Percentiles rank a stretch among this genome's conserved stretches.
phyloP scores from a whole-genome alignment of 2,797 vertebrate genomes.

The Argyrosomus regius region DNA sequence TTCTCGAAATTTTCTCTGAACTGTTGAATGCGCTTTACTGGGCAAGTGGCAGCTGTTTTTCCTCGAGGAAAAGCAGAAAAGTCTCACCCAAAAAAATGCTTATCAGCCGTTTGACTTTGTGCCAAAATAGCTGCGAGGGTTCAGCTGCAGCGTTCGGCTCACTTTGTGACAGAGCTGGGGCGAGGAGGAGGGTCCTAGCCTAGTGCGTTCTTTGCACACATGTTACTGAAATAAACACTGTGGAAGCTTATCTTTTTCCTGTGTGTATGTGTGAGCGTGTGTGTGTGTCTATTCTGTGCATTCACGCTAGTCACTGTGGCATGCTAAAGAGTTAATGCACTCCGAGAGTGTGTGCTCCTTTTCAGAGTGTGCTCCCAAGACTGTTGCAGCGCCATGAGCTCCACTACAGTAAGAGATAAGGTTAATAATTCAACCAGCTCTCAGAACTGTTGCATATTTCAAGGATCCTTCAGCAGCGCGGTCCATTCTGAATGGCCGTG shows the following conservation, averaged over 20 bases:
- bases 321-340: slow-evolving; percentile 69
- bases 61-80: slow-evolving; percentile 83
- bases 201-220: slow-evolving; percentile 47
- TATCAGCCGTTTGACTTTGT: slow-evolving; percentile 88
- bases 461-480: slow-evolving; percentile 56
- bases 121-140: slow-evolving; percentile 87
- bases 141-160: slow-evolving; percentile 72
- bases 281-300: slow-evolving; percentile 29
- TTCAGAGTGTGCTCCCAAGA: slow-evolving; percentile 52
- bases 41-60: slow-evolving; percentile 87
- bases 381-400: slow-evolving; percentile 47
- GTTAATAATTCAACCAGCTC: slow-evolving; percentile 77
- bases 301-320: slow-evolving; percentile 57
- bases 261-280: slow-evolving; percentile 6
- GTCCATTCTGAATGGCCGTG: slow-evolving; percentile 37
- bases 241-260: slow-evolving; percentile 50
- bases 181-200: slow-evolving; percentile 50
- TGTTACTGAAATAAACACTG: slow-evolving; percentile 73
- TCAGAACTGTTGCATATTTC: slow-evolving; percentile 75
- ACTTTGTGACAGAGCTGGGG: slow-evolving; percentile 63
- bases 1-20: slow-evolving; percentile 41
- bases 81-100: slow-evolving; percentile 88
- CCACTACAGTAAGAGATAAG: slow-evolving; percentile 49
- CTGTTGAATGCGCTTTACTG: slow-evolving; percentile 54
- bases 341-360: slow-evolving; percentile 50